These are phyloP conservation scores for Bucorvus abyssinicus DNA, from an alignment of 2,797 vertebrate species.

Conservation along the genomic window DNA sequence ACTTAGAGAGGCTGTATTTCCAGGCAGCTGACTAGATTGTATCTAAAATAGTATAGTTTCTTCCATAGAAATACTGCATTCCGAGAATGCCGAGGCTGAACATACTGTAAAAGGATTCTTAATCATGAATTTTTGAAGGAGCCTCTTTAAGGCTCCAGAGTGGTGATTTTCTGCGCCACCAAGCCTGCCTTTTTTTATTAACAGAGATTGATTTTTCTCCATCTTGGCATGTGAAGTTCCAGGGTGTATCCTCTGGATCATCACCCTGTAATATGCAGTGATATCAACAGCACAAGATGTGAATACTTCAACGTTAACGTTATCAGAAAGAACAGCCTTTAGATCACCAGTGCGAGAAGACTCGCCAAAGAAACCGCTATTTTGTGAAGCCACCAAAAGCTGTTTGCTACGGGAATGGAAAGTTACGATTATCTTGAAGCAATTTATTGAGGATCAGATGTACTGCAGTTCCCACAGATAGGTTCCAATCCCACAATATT, in stretches of 20 bases:
- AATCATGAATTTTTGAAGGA: slow-evolving; percentile 60
- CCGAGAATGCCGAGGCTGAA: neutral
- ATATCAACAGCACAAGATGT: neutral
- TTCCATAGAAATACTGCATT: neutral
- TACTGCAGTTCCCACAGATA: neutral
- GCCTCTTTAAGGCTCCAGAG: slow-evolving; percentile 25
- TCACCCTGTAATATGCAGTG: neutral
- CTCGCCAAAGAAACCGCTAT: neutral
- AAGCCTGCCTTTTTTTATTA: slow-evolving; percentile 50
- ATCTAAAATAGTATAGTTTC: neutral
- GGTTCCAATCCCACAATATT: neutral
- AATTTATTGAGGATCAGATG: neutral
- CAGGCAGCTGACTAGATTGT: neutral
- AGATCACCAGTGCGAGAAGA: neutral
- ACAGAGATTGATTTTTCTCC: slow-evolving; percentile 54
- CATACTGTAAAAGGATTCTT: neutral
- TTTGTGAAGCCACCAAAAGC: neutral
- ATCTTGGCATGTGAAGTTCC: slow-evolving; percentile 11
- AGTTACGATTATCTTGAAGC: neutral
- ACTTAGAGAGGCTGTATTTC: neutral
- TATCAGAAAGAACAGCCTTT: neutral
- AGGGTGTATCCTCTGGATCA: slow-evolving; percentile 10
- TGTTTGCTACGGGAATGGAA: neutral
- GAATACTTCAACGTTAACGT: neutral
- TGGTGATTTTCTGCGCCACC: slow-evolving; percentile 50